These are phyloP conservation scores for Drosophila engyochracea DNA, from an alignment of 2,888 invertebrate genomes.

Conservation along the genomic window DNA sequence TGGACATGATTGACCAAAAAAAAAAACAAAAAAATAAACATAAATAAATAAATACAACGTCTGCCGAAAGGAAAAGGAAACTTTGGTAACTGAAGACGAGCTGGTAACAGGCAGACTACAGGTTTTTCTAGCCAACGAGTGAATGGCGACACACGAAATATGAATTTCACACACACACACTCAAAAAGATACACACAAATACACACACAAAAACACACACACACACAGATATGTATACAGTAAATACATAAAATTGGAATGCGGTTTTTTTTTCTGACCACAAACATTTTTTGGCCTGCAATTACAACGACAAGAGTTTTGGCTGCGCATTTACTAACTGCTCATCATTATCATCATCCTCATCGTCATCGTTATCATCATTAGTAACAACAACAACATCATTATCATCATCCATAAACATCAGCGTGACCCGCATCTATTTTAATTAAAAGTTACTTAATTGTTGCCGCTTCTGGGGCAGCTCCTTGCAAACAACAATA, in stretches of 20 bases:
- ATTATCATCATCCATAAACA: neutral
- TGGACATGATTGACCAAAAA: conserved; percentile 31
- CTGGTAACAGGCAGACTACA: conserved; percentile 28
- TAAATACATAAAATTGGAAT: conserved; percentile 57
- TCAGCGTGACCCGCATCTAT: conserved; percentile 15
- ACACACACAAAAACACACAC: neutral
- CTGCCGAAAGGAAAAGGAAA: conserved; percentile 59
- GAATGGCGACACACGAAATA: conserved; percentile 73
- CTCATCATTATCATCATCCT: conserved; percentile 8
- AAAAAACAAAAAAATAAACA: neutral
- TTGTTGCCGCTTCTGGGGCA: conserved; percentile 44
- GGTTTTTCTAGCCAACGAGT: conserved; percentile 62
- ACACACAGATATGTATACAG: neutral
- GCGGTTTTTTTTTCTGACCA: conserved; percentile 68
- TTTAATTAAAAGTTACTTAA: conserved; percentile 72
- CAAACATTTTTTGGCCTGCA: conserved; percentile 52
- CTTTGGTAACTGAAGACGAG: conserved; percentile 53
- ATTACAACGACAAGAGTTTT: conserved; percentile 20
- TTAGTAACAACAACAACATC: neutral
- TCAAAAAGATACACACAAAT: too few species aligned
- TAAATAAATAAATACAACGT: conserved; percentile 15
- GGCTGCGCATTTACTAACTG: conserved; percentile 10
- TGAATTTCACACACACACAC: conserved; percentile 39
- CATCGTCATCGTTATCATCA: neutral
- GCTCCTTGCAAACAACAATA: conserved; percentile 29